Evolutionary conservation across 2,888 invertebrate species (phyloP).

Genomic region (Papilio gigon): DNA sequence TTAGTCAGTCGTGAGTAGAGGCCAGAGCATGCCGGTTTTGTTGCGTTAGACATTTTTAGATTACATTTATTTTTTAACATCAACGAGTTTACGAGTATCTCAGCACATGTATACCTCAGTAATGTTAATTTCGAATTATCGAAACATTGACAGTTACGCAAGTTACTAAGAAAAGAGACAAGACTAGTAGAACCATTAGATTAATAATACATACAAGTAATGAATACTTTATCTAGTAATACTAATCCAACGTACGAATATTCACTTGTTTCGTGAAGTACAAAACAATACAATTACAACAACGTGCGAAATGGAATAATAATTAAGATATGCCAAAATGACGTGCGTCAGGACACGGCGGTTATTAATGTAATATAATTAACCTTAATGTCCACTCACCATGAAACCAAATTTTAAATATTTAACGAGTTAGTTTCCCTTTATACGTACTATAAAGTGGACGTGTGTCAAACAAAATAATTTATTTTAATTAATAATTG

Average conservation of each 20-base stretch:
- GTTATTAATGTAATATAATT: constrained; percentile 58
- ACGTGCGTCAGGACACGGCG: constrained; percentile 48
- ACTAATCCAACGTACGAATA: not conserved
- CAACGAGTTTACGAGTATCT: not conserved
- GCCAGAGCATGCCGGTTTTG: constrained; percentile 79
- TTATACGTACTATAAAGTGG: constrained; percentile 46
- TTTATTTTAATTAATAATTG: constrained; percentile 33
- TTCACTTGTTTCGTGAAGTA: not conserved
- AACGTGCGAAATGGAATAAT: constrained; percentile 11
- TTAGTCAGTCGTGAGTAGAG: constrained; percentile 79
- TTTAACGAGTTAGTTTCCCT: constrained; percentile 58
- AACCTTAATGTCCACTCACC: constrained; percentile 59
- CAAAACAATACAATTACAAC: not conserved
- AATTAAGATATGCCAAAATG: constrained; percentile 14
- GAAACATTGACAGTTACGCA: not conserved
- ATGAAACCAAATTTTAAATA: constrained; percentile 55
- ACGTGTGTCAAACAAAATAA: constrained; percentile 33
- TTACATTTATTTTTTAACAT: constrained; percentile 51
- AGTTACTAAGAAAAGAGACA: too few relatives aligned
- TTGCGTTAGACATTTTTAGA: constrained; percentile 59
- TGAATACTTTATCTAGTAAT: not conserved
- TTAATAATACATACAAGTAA: not conserved
- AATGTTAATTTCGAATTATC: not conserved
- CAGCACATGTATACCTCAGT: not conserved
- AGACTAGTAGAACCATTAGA: too few relatives aligned